Conservation (phyloP, 2,113 vertebrate species). For the Dolichallabes microphthalmus region DNA sequence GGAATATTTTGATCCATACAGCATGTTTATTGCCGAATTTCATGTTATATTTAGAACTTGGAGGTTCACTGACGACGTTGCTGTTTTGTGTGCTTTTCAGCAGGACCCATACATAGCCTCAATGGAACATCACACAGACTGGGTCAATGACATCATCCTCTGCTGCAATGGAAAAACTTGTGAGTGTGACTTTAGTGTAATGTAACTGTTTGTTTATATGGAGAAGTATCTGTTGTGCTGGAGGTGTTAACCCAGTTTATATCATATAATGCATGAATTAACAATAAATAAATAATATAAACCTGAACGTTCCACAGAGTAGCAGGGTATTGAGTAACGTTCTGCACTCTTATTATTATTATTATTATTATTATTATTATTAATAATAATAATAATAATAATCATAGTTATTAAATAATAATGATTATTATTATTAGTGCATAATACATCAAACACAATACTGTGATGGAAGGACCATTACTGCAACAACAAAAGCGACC, state of each 20-base stretch:
- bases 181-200: conserved; percentile 71
- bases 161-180: conserved; percentile 98
- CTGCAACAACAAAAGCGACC: no score
- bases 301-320: not conserved
- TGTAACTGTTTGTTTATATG: not conserved
- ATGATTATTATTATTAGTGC: no score
- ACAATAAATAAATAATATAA: no score
- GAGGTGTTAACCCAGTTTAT: not conserved
- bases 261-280: not conserved
- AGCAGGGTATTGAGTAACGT: no score
- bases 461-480: no score
- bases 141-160: conserved; percentile 98
- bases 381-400: no score
- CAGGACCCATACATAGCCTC: conserved; percentile 98
- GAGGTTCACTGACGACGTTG: not conserved
- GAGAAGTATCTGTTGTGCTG: not conserved
- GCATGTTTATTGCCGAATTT: not conserved
- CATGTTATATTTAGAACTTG: not conserved
- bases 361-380: no score
- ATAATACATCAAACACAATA: no score
- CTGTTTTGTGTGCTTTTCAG: conserved; percentile 69
- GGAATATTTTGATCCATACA: not conserved
- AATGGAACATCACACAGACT: conserved; percentile 99
- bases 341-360: not conserved
- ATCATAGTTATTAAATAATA: no score